Evolutionary conservation across 2,113 vertebrate species (phyloP).

Genomic region (Periophthalmus modestus): DNA sequence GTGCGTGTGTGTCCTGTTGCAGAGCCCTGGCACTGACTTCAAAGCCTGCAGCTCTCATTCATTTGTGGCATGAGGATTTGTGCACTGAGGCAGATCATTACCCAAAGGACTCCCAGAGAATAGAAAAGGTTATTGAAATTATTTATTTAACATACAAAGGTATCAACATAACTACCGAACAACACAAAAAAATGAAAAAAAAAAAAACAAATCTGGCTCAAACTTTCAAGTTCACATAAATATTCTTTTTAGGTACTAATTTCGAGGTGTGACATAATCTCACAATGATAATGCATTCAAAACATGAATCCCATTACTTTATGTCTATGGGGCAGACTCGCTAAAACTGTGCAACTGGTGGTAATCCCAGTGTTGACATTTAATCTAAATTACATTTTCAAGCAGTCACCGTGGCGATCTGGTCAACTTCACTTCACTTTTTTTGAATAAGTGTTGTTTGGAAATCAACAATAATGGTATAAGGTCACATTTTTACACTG

Average conservation of each 20-base stretch:
- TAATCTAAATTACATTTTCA: no score
- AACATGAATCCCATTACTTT: no score
- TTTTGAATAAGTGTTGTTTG: no score
- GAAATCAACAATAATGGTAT: no score
- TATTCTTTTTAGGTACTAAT: not conserved
- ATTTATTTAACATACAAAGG: slow-evolving; percentile 37
- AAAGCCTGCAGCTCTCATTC: slow-evolving; percentile 48
- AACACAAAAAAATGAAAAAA: not conserved
- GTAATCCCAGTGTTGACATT: no score
- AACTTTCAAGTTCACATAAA: not conserved
- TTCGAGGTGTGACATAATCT: not conserved
- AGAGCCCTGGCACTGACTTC: slow-evolving; percentile 30
- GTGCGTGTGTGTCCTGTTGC: slow-evolving; percentile 5
- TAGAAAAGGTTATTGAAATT: slow-evolving; percentile 45
- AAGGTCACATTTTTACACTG: no score
- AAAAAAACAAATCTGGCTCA: no score
- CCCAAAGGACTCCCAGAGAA: slow-evolving; percentile 35
- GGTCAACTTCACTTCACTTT: no score
- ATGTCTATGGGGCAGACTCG: no score
- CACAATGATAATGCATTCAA: no score
- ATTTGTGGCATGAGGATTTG: slow-evolving; percentile 51
- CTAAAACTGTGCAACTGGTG: no score
- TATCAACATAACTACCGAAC: slow-evolving; percentile 25
- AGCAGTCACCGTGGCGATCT: no score
- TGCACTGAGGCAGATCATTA: slow-evolving; percentile 51